Conservation (phyloP, 2,113 vertebrate genomes). For the Meriones unguiculatus region DNA sequence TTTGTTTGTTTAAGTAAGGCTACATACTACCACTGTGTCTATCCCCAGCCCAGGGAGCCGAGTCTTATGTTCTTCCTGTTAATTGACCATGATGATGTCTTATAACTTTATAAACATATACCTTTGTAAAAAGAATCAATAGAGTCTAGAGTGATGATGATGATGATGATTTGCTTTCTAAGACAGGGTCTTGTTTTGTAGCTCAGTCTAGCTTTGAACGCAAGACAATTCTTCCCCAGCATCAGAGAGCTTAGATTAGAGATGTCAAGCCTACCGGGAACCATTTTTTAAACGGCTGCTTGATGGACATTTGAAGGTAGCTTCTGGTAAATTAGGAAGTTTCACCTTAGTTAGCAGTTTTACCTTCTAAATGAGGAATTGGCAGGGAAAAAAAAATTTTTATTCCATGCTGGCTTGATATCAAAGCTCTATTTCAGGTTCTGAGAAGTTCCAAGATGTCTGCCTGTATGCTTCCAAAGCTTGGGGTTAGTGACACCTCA, state of each 20-base stretch:
- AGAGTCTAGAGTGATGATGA: neutral
- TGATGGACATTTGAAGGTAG: neutral
- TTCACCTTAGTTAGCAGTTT: neutral
- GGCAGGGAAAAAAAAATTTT: neutral
- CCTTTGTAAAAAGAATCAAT: neutral
- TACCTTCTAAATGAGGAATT: neutral
- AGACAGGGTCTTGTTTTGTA: neutral
- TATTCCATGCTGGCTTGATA: neutral
- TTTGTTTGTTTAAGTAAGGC: too few relatives aligned
- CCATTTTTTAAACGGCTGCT: neutral
- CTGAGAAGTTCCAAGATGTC: neutral
- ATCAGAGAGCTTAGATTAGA: neutral
- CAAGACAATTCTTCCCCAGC: neutral
- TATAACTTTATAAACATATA: neutral
- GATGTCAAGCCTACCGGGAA: neutral
- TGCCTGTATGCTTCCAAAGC: neutral
- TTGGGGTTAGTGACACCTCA: neutral
- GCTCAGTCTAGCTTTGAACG: neutral
- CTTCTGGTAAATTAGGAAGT: neutral
- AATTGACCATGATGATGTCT: neutral
- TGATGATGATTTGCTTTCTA: neutral
- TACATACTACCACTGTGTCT: neutral
- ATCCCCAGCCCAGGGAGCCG: neutral
- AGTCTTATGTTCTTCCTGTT: neutral
- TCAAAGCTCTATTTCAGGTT: neutral